phyloP scores from a whole-genome alignment of 2,888 invertebrate genomes.

The Flabesymbios commensalis region DNA sequence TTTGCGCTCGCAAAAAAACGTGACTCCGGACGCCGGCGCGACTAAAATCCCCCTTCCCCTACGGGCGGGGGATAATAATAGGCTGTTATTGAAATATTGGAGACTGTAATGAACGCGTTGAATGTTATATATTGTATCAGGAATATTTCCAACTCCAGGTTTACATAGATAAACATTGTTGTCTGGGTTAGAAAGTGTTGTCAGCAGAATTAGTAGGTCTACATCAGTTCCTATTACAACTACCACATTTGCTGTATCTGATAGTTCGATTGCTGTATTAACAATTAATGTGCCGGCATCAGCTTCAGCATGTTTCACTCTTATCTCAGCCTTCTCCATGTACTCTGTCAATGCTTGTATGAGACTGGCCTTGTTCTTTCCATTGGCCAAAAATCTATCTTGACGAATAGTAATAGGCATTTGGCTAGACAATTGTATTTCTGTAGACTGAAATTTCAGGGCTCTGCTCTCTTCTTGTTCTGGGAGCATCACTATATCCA shows the following conservation, averaged over 20 bases:
- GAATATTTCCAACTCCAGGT: no score
- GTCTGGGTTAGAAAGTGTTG: not conserved
- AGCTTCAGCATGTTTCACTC: conserved; percentile 1
- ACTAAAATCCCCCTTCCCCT: no score
- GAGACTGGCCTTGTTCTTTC: not conserved
- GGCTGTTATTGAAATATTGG: no score
- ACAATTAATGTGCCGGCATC: not conserved
- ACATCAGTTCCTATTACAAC: not conserved
- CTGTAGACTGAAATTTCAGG: no score
- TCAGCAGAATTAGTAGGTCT: not conserved
- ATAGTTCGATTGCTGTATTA: not conserved
- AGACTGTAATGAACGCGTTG: no score
- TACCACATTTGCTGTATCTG: not conserved
- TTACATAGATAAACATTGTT: not conserved
- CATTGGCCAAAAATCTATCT: not conserved
- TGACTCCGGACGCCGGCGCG: no score
- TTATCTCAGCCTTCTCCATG: not conserved
- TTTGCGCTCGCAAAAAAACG: no score
- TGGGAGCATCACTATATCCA: no score
- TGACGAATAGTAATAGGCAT: not conserved
- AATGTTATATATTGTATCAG: no score
- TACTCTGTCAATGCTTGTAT: not conserved
- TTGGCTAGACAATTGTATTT: no score
- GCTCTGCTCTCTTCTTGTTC: no score
- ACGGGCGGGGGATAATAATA: no score